A percentile compares a stretch with the other conserved stretches of the same genome.
Conservation (phyloP, 2,113 vertebrate species). For the Elachura formosa region DNA sequence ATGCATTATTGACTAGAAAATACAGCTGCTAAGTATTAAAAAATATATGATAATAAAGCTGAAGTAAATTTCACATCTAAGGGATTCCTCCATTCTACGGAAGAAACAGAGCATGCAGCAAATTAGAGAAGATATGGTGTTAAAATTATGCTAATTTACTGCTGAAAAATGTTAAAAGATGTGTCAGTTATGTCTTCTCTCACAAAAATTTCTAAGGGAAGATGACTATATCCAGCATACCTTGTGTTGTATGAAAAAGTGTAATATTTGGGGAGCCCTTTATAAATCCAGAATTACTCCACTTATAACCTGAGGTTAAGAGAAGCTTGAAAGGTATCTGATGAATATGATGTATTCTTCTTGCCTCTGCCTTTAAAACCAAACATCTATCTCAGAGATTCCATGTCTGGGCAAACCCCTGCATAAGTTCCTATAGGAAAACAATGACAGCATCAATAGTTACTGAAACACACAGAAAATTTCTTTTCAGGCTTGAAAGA, state of each 20-base stretch:
- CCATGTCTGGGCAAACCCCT: not conserved
- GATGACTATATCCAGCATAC: fast-evolving
- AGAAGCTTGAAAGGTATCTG: not conserved
- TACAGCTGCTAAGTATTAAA: not conserved
- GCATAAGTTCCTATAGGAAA: not conserved
- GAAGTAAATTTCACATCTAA: not conserved
- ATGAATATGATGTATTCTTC: not conserved
- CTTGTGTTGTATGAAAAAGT: not conserved
- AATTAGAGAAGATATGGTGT: not conserved
- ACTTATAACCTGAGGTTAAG: not conserved
- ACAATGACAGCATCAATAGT: not conserved
- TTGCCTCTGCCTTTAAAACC: not conserved
- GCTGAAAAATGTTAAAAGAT: not conserved
- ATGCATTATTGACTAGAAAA: not conserved
- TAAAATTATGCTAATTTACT: not conserved
- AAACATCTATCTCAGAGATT: not conserved
- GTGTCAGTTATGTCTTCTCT: fast-evolving
- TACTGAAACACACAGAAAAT: not conserved
- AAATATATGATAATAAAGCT: not conserved
- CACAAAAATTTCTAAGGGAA: not conserved
- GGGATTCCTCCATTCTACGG: not conserved
- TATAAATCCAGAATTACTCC: not conserved
- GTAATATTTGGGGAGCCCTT: not conserved
- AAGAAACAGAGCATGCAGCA: not conserved
- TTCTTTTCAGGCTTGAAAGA: not conserved